phyloP scores from a whole-genome alignment of 2,113 vertebrate species.

The Capreolus pygargus region DNA sequence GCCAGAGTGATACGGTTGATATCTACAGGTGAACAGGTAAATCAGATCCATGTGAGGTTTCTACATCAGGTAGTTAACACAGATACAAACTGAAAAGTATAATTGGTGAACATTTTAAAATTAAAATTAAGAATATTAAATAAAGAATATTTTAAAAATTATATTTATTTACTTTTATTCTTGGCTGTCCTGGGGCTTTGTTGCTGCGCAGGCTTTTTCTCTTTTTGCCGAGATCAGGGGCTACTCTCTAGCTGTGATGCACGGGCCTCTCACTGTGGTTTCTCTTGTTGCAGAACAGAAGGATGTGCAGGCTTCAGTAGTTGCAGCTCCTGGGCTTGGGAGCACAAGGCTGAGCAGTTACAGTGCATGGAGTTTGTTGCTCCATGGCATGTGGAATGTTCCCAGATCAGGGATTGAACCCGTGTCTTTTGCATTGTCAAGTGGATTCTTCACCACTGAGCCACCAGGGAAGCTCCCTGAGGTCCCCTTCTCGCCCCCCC shows the following conservation, averaged over 20 bases:
- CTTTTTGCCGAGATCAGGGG: not conserved
- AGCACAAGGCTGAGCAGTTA: not conserved
- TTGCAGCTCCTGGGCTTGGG: not conserved
- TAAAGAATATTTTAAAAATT: accelerated
- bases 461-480: not conserved
- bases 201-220: not conserved
- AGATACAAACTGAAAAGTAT: not conserved
- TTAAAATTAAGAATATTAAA: not conserved
- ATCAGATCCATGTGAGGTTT: not conserved
- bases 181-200: not conserved
- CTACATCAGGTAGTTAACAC: not conserved
- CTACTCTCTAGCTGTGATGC: not conserved
- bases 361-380: not conserved
- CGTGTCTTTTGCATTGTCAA: not conserved
- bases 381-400: not conserved
- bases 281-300: not conserved
- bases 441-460: not conserved
- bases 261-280: not conserved
- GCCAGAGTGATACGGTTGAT: not conserved
- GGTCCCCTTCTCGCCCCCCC: not conserved
- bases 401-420: not conserved
- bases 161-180: not conserved
- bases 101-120: not conserved
- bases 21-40: not conserved
- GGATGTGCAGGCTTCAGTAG: not conserved